Base-by-base conservation (phyloP, 2,888 invertebrate genomes). In the Pseudococcus viburni region DNA sequence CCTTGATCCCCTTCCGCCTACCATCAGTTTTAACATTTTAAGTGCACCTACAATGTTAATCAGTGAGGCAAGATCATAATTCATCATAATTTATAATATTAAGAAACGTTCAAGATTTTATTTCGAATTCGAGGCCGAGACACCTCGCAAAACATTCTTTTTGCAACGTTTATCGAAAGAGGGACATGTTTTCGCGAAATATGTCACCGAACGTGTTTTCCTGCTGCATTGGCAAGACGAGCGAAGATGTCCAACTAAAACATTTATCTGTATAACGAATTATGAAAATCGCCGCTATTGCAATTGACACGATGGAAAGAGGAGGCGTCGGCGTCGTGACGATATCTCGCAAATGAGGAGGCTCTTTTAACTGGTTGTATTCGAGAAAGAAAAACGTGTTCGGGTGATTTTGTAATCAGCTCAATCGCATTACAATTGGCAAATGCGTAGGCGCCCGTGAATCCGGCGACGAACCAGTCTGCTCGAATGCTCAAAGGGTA, bases 401-500 rank as follows among this genome's bases (percentile, higher is more conserved):
- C 8, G 39, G 42, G 46, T 26, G 33, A 46, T 83, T 83, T 83
- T 46, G 80, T 46, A 83, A 83, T 83, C 80, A 33, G 33, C 12
- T 46, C 80, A 46, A 46, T 19, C 15, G 77, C 42, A 46, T 83
- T 83, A 46, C 46, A 83, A 83, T 46, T 83, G 19, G 46, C 19
- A 83, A 83, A 83, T 83, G 80, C 46, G 46, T 83, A n/a, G 80
- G 46, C 22, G 80, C 12, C 80, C 80, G 46, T 83, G 46, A 83
- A 46, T 83, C 80, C 80, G 80, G 80, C 42, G 15, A 80, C 80
- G 80, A 64, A 64, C 64, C 64, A 64, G 22, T 64, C 9, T 22
- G 22, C 9, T 19, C 19, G n/a, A n/a, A 19, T 64, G 55, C n/a
- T 64, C 19, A 64, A 64, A 64, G 64, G 64, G 64, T 64, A 22